Evolutionary conservation across 2,888 invertebrate species (phyloP), one percentile per base, ranked within the genome.

Genomic region (Drosophila ochracea): DNA sequence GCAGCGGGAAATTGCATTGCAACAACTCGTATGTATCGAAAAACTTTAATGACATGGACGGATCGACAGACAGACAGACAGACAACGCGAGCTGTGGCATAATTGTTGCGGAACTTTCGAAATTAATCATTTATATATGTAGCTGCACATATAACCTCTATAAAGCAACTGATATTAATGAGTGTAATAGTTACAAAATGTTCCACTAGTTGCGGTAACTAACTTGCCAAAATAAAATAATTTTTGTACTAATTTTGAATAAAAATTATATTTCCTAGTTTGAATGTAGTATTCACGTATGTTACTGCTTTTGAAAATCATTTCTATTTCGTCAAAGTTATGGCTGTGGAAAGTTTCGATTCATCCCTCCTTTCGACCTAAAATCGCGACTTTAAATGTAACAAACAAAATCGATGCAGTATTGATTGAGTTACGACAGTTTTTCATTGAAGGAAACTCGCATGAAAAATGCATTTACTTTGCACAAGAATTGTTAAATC

Each of bases 1-100:
- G 78, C 76, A 78, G 49, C 62, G 75, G 64, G 72, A 71, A 76
- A 75, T 76, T 69, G 61, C 60, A 50, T 63, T 30, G 49, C 47
- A 47, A 9, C 21, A 47, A 47, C 9, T 47, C 9, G 16, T 31
- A 52, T n/a, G 47, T 28, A 66, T 52, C 35, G 37, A 59, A 61
- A 39, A 54, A 39, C 30, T 58, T 30, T 39, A 69, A 33, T 35
- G 57, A 43, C 55, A 50, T 25, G 31, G 19, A 35, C 7, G 11
- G 37, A 54, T 19, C 35, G 30, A 30, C 31, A 31, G 9, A 31
- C 9, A 31, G 30, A 37, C 35, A 35, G 25, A 25, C 25, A 25
- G 35, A 19, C n/a, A 19, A 30, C n/a, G n/a, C 50, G 16, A 4
- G 53, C 33, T 35, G 33, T 47, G 63, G 43, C 62, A 57, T 21